Evolutionary conservation across 2,888 invertebrate genomes (phyloP), one percentile per base, ranked within the genome.

Genomic region (Drosophila borealis): DNA sequence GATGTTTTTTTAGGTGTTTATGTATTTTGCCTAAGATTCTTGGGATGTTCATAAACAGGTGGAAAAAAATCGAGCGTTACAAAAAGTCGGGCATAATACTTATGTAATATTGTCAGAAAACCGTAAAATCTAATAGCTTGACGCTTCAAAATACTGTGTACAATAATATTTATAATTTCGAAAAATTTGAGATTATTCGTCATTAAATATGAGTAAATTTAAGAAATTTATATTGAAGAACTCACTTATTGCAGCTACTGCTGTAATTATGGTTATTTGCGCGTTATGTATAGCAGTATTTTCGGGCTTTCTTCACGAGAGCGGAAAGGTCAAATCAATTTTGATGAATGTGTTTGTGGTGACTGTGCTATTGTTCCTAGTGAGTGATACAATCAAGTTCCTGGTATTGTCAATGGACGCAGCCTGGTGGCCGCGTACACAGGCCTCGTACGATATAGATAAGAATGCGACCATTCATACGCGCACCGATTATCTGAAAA

Each of bases 351-450:
- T 80, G 1, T 29, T 76, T 1, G 6, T 81, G 0, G 67, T 78
- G 9, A 13, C 70, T 0, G 2, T 81, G 0, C 39, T 75, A n/a
- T 72, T 82, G 13, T 68, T 74, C n/a, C 37, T 89, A 4, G 2
- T 91, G 4, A 44, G 63, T 0, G 89, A 90, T 42, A 59, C 80
- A 9, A 25, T 90, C 1, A 69, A 68, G 6, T 88, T 86, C 19
- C 1, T 74, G 0, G 0, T 84, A 0, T n/a, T 78, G 29, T 65
- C 89, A 0, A 6, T 74, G 1, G 65, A 72, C 45, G 54, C 6
- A 0, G 81, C 80, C 25, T 51, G 5, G 10, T 88, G 80, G 80
- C 80, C 88, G 1, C 21, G 14, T 0, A 21, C 46, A 3, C 57
- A 64, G 3, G 13, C 10, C 0, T 21, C 17, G 0, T 48, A 49